Percentiles rank a stretch among this genome's conserved stretches.
Conservation (phyloP, 2,113 vertebrate genomes). For the Saguinus midas region DNA sequence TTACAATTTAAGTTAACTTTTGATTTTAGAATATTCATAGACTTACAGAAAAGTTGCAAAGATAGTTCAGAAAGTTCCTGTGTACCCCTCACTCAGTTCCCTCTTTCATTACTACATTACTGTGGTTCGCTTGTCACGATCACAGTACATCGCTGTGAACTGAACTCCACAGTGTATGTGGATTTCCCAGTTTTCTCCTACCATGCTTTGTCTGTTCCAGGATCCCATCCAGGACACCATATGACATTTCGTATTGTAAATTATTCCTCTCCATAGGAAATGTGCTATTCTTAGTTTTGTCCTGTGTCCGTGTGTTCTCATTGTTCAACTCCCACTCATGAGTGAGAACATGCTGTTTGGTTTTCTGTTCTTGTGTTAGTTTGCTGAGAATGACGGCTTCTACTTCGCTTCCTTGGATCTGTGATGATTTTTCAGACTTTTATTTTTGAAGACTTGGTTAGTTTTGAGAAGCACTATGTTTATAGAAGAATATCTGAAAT, state of each 20-base stretch:
- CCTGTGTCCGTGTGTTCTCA: no score
- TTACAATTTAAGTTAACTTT: background rate
- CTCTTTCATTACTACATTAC: background rate
- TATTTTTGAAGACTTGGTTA: background rate
- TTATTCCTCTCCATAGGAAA: background rate
- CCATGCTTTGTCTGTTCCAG: background rate
- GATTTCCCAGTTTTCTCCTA: background rate
- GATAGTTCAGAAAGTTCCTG: background rate
- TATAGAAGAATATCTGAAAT: no score
- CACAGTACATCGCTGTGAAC: background rate
- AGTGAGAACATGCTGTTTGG: no score
- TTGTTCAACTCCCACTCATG: no score
- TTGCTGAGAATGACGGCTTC: no score
- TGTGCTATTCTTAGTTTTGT: background rate
- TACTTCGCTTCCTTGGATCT: background rate
- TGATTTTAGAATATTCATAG: background rate
- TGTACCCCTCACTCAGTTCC: background rate
- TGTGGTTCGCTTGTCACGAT: background rate
- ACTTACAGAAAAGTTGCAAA: background rate
- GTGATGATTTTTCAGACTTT: background rate
- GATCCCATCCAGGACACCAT: background rate
- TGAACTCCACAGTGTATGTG: background rate
- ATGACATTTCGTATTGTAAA: no score
- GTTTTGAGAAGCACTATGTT: background rate
- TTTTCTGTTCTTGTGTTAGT: no score